Evolutionary conservation across 2,888 invertebrate species (phyloP), one percentile per base, ranked within the genome.

Genomic region (Drosophila subquinaria): DNA sequence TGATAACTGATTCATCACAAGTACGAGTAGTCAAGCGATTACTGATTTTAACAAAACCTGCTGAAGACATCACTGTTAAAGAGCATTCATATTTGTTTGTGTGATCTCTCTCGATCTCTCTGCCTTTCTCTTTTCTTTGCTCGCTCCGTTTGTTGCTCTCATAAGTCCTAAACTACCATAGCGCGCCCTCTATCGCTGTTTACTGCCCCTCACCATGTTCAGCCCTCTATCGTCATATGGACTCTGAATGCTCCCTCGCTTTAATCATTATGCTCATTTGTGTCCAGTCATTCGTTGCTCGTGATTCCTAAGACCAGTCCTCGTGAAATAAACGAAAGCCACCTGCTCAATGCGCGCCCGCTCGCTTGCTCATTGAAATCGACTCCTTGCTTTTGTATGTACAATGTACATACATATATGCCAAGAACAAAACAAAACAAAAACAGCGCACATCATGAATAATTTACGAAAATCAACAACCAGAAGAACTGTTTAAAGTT

Each of bases 311-410:
- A 15, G 63, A 36, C 11, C 13, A 40, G 50, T 33, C 11, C 30
- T 17, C 33, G 50, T n/a, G 4, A 35, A 38, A 27, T 38, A 38
- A 36, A 8, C 55, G 27, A 27, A 38, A 13, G n/a, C 51, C 9
- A 33, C 33, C 36, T 36, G 13, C 36, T 36, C 36, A 36, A 36
- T 5, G 36, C 69, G 63, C 69, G 51, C 53, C 27, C 59, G 81
- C 83, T 88, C 76, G 86, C 88, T 86, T 86, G 81, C 83, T 88
- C 79, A 82, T 85, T 80, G 82, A 82, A 85, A 72, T 85, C 78
- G 86, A 82, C 70, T 88, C 80, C 80, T 85, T 88, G 82, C 86
- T 88, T 79, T 88, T 79, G 66, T 56, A 88, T 68, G 73, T 88
- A 79, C 88, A 61, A 73, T 23, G 23, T 23, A 23, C 23, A 23